Base-by-base conservation (phyloP, 2,888 invertebrate genomes). In the Pycnomerus fuliginosus region DNA sequence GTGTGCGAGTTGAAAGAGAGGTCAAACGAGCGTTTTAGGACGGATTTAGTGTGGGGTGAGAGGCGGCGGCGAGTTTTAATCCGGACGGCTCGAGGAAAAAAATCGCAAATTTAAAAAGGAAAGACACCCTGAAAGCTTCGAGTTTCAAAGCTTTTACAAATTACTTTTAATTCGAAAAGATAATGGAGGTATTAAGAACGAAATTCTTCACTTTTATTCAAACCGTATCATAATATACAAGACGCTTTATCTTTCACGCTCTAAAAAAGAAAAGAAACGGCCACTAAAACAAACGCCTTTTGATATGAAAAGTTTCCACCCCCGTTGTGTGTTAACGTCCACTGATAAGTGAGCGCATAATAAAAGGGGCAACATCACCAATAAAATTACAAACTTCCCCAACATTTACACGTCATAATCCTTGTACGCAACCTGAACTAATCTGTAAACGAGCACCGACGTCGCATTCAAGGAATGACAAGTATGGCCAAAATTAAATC, bases 371-470 rank as follows among this genome's bases (percentile, higher is more conserved):
- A 41, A 36, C 45, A 39, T 24, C 20, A 30, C 44, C 38, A 29
- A 50, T 53, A 52, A 56, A 56, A 54, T 56, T 48, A 50, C 53
- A 47, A 56, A 56, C 53, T 53, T 53, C 32, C 52, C n/a, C n/a
- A 32, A 45, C 55, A 48, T 56, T 56, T 54, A 51, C 53, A 53
- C 52, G 49, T 56, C 52, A 49, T 56, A 56, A 53, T 52, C 51
- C 49, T 44, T 35, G 43, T 31, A 50, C n/a, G n/a, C 40, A 31
- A 32, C 32, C 25, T 40, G 44, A 35, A 43, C 38, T 48, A 36
- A 42, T 37, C 44, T 41, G 42, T 40, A 40, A 39, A 41, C 43
- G 34, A 33, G 25, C 32, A 51, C 44, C 44, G 42, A 39, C 36
- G 42, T 24, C 49, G 38, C 35, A 48, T 45, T 39, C 41, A 25